A percentile compares a stretch with the other conserved stretches of the same genome.
Evolutionary conservation across 1,140 invertebrate genomes (phyloP).

Genomic region (Globodera ellingtonae): DNA sequence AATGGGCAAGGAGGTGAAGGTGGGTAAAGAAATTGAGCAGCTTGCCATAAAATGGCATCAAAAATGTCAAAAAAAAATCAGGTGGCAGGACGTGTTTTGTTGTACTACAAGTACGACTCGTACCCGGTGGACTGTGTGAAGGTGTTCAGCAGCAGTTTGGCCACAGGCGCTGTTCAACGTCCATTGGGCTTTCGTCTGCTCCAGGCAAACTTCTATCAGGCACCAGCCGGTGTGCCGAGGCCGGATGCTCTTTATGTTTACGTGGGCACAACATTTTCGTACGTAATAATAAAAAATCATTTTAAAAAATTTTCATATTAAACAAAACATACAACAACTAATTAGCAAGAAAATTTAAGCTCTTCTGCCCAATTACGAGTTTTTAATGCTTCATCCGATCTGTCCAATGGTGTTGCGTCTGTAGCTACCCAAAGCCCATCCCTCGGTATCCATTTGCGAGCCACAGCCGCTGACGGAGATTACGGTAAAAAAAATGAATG

Average conservation of each 20-base stretch:
- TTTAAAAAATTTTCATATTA: no score
- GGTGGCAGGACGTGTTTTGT: constrained; percentile 83
- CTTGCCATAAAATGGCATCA: constrained; percentile 67
- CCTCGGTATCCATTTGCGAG: constrained; percentile 86
- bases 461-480: constrained; percentile 85
- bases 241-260: constrained; percentile 63
- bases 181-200: constrained; percentile 24
- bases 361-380: constrained; percentile 36
- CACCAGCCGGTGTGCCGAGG: constrained; percentile 47
- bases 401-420: constrained; percentile 20
- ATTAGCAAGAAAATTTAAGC: background rate
- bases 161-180: constrained; percentile 38
- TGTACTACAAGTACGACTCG: constrained; percentile 97
- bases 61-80: constrained; percentile 53
- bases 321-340: no score
- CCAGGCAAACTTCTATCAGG: constrained; percentile 57
- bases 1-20: constrained; percentile 70
- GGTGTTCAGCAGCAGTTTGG: constrained; percentile 76
- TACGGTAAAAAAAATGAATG: constrained; percentile 70
- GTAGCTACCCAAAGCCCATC: constrained; percentile 67
- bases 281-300: background rate
- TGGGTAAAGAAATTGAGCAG: constrained; percentile 72
- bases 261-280: constrained; percentile 68
- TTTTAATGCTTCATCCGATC: constrained; percentile 41
- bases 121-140: constrained; percentile 94